Conservation (phyloP, 2,797 vertebrate genomes). For the Galago senegalensis region DNA sequence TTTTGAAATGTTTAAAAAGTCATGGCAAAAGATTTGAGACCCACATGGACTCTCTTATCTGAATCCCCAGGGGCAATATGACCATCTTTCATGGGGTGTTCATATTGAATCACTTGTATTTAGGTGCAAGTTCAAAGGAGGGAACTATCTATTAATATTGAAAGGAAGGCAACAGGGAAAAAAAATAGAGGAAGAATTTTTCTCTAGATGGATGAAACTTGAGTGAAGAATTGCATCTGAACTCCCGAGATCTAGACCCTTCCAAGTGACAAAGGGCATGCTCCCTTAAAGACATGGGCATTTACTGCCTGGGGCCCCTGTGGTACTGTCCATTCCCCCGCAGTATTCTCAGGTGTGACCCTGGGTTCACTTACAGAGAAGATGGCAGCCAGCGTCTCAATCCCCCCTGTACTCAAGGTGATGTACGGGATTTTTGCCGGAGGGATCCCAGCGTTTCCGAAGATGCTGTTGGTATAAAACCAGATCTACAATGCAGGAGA, state of each 20-base stretch:
- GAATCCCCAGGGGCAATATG: neutral
- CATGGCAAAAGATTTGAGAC: neutral
- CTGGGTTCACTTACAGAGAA: slow-evolving; percentile 93
- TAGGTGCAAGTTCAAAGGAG: neutral
- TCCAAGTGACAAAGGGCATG: rapidly evolving
- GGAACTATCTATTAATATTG: neutral
- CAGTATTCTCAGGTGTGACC: rapidly evolving
- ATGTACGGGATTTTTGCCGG: slow-evolving; percentile 93
- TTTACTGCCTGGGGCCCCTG: rapidly evolving
- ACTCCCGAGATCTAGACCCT: neutral
- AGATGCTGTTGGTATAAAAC: slow-evolving; percentile 97
- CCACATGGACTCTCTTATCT: neutral
- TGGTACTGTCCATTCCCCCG: rapidly evolving
- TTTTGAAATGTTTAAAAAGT: neutral
- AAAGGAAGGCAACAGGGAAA: neutral
- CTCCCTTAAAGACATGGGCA: rapidly evolving
- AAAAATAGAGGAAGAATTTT: neutral
- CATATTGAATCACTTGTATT: neutral
- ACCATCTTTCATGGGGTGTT: neutral
- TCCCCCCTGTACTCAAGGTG: slow-evolving; percentile 94
- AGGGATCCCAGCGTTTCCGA: slow-evolving; percentile 92
- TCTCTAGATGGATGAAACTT: neutral
- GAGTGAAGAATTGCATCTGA: neutral
- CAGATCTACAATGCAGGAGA: slow-evolving; percentile 92
- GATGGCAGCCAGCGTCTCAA: slow-evolving; percentile 94